Conservation (phyloP, 2,888 invertebrate genomes). For the Pyrochroa serraticornis region DNA sequence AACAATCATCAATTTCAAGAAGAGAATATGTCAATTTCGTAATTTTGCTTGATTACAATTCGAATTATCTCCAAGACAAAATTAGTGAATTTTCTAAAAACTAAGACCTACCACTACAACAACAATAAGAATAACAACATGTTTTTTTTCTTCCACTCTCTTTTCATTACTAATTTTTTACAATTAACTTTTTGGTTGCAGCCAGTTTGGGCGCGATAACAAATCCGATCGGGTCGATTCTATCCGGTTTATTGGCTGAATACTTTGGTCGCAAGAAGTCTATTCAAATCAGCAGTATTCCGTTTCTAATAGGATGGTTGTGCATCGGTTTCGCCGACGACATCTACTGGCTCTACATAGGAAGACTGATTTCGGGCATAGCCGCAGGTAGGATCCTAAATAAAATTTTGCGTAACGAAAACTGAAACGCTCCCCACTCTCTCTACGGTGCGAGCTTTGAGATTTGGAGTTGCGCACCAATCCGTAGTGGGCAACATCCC, state of each 20-base stretch:
- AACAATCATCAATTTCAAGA: too few relatives aligned
- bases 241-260: conserved; percentile 73
- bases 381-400: conserved; percentile 64
- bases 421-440: not conserved
- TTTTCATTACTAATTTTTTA: too few relatives aligned
- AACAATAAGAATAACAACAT: too few relatives aligned
- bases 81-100: too few relatives aligned
- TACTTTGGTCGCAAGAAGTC: conserved; percentile 68
- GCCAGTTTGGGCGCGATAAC: conserved; percentile 75
- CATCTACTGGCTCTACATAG: conserved; percentile 68
- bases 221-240: conserved; percentile 72
- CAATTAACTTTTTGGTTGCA: conserved; percentile 49
- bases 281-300: conserved; percentile 70
- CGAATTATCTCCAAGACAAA: too few relatives aligned
- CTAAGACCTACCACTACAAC: too few relatives aligned
- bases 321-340: conserved; percentile 70
- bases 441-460: too few relatives aligned
- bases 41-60: too few relatives aligned
- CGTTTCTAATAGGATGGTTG: conserved; percentile 73
- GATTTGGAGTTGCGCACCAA: too few relatives aligned
- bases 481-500: too few relatives aligned
- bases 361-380: conserved; percentile 72
- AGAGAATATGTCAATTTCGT: too few relatives aligned
- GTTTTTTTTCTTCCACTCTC: too few relatives aligned
- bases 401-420: not conserved